These are phyloP conservation scores for Rachycentron canadum DNA, from an alignment of 2,797 vertebrate species.

Conservation along the genomic window DNA sequence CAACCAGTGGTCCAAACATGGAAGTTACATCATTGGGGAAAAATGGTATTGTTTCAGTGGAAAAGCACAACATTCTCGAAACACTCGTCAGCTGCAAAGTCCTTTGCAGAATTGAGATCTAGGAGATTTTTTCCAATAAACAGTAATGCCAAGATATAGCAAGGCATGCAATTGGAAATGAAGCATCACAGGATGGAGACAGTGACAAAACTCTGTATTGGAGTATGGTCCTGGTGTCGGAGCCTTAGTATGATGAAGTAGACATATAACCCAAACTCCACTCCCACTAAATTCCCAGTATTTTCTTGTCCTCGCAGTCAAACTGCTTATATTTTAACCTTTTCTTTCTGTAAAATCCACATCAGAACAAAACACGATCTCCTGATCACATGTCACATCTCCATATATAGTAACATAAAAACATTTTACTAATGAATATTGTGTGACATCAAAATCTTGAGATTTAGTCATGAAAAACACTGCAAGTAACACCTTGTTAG, in stretches of 20 bases:
- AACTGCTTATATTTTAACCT: background rate
- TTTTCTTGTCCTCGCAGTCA: background rate
- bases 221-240: background rate
- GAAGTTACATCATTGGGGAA: constrained; percentile 88
- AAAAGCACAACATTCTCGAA: constrained; percentile 73
- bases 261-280: background rate
- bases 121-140: constrained; percentile 8
- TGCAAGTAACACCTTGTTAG: constrained; percentile 2
- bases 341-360: background rate
- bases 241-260: background rate
- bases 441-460: background rate
- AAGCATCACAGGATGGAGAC: background rate
- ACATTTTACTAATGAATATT: background rate
- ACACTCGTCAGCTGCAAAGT: constrained; percentile 41
- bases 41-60: constrained; percentile 87
- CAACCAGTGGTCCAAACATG: constrained; percentile 81
- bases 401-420: background rate
- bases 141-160: background rate
- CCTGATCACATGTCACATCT: background rate
- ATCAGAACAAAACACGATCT: background rate
- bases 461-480: background rate
- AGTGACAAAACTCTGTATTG: background rate
- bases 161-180: background rate
- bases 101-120: constrained; percentile 12
- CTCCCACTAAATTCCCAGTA: background rate